Base-by-base conservation (phyloP, 2,113 vertebrate genomes). In the Nothoprocta perdicaria region DNA sequence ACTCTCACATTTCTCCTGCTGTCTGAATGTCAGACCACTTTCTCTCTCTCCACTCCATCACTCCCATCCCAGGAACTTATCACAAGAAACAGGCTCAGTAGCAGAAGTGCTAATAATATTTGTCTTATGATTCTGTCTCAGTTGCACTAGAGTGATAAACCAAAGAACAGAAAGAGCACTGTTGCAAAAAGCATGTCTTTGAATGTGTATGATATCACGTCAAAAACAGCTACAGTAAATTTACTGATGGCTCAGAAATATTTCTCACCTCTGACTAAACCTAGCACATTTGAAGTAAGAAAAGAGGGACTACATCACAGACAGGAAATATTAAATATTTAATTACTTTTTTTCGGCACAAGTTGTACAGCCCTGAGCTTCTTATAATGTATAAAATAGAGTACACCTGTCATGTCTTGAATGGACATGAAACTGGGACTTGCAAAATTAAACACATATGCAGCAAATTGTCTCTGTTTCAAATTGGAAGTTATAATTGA, bases 221-320 rank as follows among this genome's bases (percentile, higher is more conserved):
- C 53, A 74, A 12, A 48, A 91, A 18, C 88, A 93, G 88, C 74
- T 95, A 90, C 83, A 88, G 84, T 94, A 67, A 86, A 94, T 95
- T 96, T 96, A 91, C 91, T 81, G 65, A 90, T 77, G 90, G 92
- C 90, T 95, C 83, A 95, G 95, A 97, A 97, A 96, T 82, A 78
- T 95, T 97, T 97, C 92, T 93, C 96, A 97, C 95, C 82, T 96
- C 82, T 95, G 86, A 87, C 81, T 92, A 95, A 97, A 96, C 5
- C 23, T 91, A 96, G 89, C 61, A 95, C 80, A 95, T 97, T 86
- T 93, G 83, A 95, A 96, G 80, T 75, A 94, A 96, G 96, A 93
- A 94, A 97, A 95, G 66, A 89, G 17, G 38, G 63, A 89, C 66
- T 88, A 77, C 35, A 95, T 96, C 89, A 96, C 69, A 97, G 89